phyloP scores from a whole-genome alignment of 2,797 vertebrate species.

The Gorsachius magnificus region DNA sequence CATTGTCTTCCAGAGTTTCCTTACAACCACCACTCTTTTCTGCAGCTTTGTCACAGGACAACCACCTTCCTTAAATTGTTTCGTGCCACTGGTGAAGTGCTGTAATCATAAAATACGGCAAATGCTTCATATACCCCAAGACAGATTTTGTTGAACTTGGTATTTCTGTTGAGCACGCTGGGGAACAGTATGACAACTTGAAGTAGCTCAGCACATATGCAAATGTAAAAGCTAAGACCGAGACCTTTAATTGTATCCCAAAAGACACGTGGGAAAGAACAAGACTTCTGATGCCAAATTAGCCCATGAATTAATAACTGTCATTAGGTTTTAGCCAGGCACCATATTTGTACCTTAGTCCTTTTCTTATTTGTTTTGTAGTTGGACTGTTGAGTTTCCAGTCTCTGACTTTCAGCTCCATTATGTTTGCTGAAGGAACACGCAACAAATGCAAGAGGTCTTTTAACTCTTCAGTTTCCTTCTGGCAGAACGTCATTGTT shows the following conservation, averaged over 20 bases:
- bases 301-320: neutral
- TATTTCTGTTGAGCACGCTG: neutral
- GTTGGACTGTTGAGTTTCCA: neutral
- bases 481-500: neutral
- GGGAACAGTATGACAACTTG: neutral
- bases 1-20: neutral
- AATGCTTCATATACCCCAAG: neutral
- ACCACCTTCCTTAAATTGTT: neutral
- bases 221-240: neutral
- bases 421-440: neutral
- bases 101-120: neutral
- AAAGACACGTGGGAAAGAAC: neutral
- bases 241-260: neutral
- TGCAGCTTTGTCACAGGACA: neutral
- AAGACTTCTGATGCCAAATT: neutral
- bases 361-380: neutral
- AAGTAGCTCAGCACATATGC: neutral
- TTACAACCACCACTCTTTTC: neutral
- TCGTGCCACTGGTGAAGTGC: neutral
- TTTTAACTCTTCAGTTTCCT: constrained; percentile 9
- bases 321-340: neutral
- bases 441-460: neutral
- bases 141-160: neutral
- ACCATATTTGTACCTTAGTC: neutral
- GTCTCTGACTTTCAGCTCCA: neutral